Evolutionary conservation across 2,888 invertebrate genomes (phyloP), one percentile per base, ranked within the genome.

Genomic region (Altica lythri): DNA sequence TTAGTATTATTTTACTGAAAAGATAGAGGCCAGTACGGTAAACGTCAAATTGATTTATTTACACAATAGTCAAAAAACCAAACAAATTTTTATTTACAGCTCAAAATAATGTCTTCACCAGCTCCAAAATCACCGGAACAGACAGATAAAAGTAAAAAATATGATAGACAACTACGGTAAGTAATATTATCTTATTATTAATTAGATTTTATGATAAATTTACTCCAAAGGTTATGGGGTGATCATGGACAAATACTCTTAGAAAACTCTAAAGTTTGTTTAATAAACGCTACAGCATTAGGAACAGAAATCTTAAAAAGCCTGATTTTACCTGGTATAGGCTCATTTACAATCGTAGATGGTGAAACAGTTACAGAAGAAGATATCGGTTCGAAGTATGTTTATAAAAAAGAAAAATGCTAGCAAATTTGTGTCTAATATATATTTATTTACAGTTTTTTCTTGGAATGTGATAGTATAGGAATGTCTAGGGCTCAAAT

Each of bases 161-260:
- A 89, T 71, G 89, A 89, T 69, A 78, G 89, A 49, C 89, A 90
- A 72, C 75, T 90, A 52, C 74, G 77, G 77, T 76, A 68, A 65
- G 35, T 9, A 32, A 13, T 10, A 29, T 35, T 35, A n/a, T 16
- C 8, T n/a, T 1, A 25, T 14, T 45, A 37, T 10, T 44, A 35
- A 5, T 6, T 30, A 25, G 25, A 10, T 3, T 17, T 5, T 27
- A 16, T 14, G 4, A n/a, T n/a, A n/a, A n/a, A n/a, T n/a, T n/a
- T n/a, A n/a, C n/a, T n/a, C n/a, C n/a, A n/a, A 66, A 91, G 94
- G 72, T 81, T 99, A 67, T 99, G 99, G 99, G 98, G 98, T 59
- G 98, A 99, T 74, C 95, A 97, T 78, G 99, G 99, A 0, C 99
- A 99, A 78, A 78, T 83, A 60, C 83, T 90, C 2, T 79, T 99